A percentile compares a stretch with the other conserved stretches of the same genome.
phyloP scores from a whole-genome alignment of 2,888 invertebrate genomes.

The Ormyrus labotus region DNA sequence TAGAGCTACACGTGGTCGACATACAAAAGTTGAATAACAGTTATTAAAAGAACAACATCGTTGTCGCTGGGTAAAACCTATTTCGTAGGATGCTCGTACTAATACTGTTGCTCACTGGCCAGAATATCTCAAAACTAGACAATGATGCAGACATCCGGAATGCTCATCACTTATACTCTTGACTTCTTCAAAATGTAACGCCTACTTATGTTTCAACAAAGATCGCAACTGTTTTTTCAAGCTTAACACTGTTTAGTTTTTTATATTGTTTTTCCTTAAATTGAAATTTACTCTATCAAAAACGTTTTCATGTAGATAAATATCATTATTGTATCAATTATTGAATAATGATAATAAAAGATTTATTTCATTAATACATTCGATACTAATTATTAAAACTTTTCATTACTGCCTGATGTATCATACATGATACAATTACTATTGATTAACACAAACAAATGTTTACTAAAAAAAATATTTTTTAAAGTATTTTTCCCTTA shows the following conservation, averaged over 20 bases:
- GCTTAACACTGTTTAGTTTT: too few species aligned
- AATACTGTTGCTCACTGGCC: conserved; percentile 8
- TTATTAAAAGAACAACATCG: conserved; percentile 9
- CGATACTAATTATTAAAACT: conserved; percentile 14
- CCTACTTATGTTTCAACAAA: conserved; percentile 11
- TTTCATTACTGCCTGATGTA: conserved; percentile 23
- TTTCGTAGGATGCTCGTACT: conserved; percentile 3
- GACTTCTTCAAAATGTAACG: conserved; percentile 5
- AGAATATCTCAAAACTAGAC: conserved; percentile 10
- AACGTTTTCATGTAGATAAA: conserved; percentile 8
- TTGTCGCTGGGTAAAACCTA: conserved; percentile 2
- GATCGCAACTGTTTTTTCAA: background rate
- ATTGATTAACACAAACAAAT: conserved; percentile 10
- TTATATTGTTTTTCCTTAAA: too few species aligned
- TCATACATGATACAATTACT: conserved; percentile 17
- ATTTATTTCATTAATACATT: conserved; percentile 23
- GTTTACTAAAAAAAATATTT: conserved; percentile 11
- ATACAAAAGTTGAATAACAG: conserved; percentile 4
- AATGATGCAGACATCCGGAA: conserved; percentile 12
- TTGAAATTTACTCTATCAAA: conserved; percentile 9
- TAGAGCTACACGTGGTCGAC: conserved; percentile 5
- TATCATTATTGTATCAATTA: conserved; percentile 12
- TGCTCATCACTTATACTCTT: conserved; percentile 1
- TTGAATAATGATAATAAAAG: conserved; percentile 11
- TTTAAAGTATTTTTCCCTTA: conserved; percentile 20